phyloP scores from a whole-genome alignment of 1,140 invertebrate species.

The Achroia grisella region DNA sequence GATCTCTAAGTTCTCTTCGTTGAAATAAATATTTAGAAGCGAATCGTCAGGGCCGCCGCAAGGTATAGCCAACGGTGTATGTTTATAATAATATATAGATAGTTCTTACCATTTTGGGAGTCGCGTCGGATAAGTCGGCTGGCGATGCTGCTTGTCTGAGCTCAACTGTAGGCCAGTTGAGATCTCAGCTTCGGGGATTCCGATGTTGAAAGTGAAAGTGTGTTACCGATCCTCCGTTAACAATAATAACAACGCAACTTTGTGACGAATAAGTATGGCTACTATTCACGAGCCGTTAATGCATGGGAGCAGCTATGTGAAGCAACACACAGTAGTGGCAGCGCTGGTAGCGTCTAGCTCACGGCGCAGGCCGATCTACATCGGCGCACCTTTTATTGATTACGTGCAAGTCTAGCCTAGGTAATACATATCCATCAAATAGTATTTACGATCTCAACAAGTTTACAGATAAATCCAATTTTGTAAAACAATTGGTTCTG shows the following conservation, averaged over 20 bases:
- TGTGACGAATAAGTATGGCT: conserved; percentile 19
- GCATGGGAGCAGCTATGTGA: conserved; percentile 15
- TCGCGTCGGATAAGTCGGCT: conserved; percentile 10
- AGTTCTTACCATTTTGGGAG: conserved; percentile 14
- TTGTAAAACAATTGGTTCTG: too few species aligned
- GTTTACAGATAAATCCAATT: too few species aligned
- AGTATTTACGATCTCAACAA: too few species aligned
- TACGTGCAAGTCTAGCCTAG: too few species aligned
- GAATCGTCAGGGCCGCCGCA: too few species aligned
- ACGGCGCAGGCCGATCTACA: not conserved
- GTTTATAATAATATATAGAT: too few species aligned
- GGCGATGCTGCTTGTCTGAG: conserved; percentile 6
- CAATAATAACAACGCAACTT: conserved; percentile 38
- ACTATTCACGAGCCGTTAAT: conserved; percentile 8
- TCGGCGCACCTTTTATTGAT: not conserved
- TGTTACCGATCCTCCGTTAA: conserved; percentile 23
- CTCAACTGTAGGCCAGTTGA: conserved; percentile 17
- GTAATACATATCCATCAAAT: too few species aligned
- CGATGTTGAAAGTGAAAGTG: conserved; percentile 47
- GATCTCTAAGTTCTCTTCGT: too few species aligned
- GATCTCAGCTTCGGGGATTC: conserved; percentile 20
- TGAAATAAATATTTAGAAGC: too few species aligned
- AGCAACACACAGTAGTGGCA: conserved; percentile 6
- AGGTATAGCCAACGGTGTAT: too few species aligned
- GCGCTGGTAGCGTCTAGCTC: too few species aligned